Base-by-base conservation (phyloP, 2,888 invertebrate genomes). In the Liodrosophila aerea region DNA sequence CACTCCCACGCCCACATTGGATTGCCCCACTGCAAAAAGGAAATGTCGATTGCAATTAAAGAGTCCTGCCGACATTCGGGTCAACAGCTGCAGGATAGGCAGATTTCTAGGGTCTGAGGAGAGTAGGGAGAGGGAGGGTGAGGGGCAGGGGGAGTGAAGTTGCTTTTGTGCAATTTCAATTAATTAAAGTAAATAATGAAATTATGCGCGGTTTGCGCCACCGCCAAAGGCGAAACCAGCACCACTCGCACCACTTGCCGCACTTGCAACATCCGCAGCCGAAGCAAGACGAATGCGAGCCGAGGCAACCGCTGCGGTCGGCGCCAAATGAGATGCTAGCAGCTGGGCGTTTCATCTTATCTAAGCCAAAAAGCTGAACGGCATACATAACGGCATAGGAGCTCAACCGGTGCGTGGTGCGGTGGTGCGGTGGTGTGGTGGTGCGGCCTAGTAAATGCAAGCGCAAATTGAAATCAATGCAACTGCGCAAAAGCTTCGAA, bases 101-200 rank as follows among this genome's bases (percentile, higher is more conserved):
- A 44, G 1, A 18, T 30, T n/a, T 30, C 9, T 40, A 49, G 15
- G 0, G 3, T 12, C 5, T 44, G 30, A 3, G 33, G 30, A 7
- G 9, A 34, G 29, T 7, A 1, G 5, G 1, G 8, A 16, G 13
- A 33, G 27, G 9, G 36, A n/a, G 18, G 1, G 8, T 1, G 9
- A 7, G 29, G 5, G 30, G 1, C 1, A n/a, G 12, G 12, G 11
- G 1, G 40, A 31, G 47, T 18, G 37, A 22, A 50, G 50, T 56
- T 53, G 67, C 63, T 46, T 67, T 66, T 68, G 36, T 73, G 53
- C 63, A 73, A 60, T 76, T 82, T 71, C 67, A 78, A 78, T 82
- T 78, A 82, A 82, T 82, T 78, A 65, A 78, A 82, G 82, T 73
- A 72, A 72, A 73, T 82, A 78, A 76, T 78, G 71, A 54, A 71